Conservation (phyloP, 2,888 invertebrate genomes). For the Bombylius major region DNA sequence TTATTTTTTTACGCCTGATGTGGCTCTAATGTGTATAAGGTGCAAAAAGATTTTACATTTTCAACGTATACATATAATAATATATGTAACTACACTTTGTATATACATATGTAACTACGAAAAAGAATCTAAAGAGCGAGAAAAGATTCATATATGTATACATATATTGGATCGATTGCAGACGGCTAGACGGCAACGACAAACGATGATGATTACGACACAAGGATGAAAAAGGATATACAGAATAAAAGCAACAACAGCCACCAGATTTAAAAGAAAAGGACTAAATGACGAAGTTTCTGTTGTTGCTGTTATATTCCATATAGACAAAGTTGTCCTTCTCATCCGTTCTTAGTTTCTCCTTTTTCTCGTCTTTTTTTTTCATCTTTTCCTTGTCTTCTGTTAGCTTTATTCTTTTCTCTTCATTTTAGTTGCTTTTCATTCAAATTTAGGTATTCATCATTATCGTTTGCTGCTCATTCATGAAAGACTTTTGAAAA, state of each 20-base stretch:
- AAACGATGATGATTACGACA: conserved; percentile 10
- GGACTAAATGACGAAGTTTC: no score
- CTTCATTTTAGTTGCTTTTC: no score
- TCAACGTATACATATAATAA: background rate
- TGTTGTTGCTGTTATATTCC: no score
- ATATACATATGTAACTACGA: no score
- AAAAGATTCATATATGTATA: conserved; percentile 1
- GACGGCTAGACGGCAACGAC: conserved; percentile 9
- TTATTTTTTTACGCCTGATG: background rate
- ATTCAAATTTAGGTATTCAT: no score
- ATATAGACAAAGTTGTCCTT: no score
- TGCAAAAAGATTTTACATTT: background rate
- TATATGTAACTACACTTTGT: background rate
- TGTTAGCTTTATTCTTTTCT: no score
- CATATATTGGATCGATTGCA: conserved; percentile 8
- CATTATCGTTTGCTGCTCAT: background rate
- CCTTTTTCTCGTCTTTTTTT: no score
- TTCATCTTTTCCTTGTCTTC: no score
- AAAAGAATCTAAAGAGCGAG: background rate
- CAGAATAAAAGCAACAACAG: no score
- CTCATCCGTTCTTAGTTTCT: no score
- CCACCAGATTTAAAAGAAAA: no score
- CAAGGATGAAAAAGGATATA: background rate
- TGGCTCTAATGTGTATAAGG: background rate
- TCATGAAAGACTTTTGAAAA: background rate